Percentiles rank a stretch among this genome's conserved stretches.
Evolutionary conservation across 2,888 invertebrate species (phyloP).

Genomic region (Euplexia lucipara): DNA sequence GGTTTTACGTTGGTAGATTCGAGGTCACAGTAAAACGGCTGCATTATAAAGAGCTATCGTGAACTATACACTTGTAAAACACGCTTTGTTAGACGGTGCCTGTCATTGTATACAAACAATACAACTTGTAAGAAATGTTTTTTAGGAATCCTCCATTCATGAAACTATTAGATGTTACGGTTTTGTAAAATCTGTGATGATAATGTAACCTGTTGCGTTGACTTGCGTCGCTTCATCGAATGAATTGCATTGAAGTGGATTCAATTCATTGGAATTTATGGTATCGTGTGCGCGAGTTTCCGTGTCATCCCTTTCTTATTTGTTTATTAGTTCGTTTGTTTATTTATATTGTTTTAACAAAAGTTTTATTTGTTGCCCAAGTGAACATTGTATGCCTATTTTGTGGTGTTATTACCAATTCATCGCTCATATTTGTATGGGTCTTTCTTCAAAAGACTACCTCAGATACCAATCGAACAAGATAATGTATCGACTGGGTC

Average conservation of each 20-base stretch:
- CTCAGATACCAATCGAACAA: no score
- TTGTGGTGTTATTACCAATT: no score
- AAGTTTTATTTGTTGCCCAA: background rate
- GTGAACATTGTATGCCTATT: background rate
- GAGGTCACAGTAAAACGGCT: conserved; percentile 82
- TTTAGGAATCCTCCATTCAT: conserved; percentile 90
- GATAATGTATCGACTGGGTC: no score
- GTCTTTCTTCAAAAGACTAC: no score
- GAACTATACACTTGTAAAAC: conserved; percentile 90
- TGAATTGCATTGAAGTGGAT: conserved; percentile 77
- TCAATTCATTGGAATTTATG: conserved; percentile 68
- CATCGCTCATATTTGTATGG: no score
- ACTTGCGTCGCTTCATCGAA: conserved; percentile 58
- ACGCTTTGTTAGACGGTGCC: conserved; percentile 88
- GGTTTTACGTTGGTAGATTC: conserved; percentile 72
- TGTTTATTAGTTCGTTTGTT: conserved; percentile 6
- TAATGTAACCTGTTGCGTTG: conserved; percentile 84
- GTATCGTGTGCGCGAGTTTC: conserved; percentile 45
- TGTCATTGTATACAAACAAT: conserved; percentile 89
- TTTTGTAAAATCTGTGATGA: conserved; percentile 85
- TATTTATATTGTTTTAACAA: background rate
- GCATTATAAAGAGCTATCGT: conserved; percentile 89
- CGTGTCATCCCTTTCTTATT: conserved; percentile 40
- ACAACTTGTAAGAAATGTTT: conserved; percentile 90
- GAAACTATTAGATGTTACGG: conserved; percentile 85